These are phyloP conservation scores for Melierax canorus DNA, from an alignment of 2,113 vertebrate genomes.

Conservation along the genomic window DNA sequence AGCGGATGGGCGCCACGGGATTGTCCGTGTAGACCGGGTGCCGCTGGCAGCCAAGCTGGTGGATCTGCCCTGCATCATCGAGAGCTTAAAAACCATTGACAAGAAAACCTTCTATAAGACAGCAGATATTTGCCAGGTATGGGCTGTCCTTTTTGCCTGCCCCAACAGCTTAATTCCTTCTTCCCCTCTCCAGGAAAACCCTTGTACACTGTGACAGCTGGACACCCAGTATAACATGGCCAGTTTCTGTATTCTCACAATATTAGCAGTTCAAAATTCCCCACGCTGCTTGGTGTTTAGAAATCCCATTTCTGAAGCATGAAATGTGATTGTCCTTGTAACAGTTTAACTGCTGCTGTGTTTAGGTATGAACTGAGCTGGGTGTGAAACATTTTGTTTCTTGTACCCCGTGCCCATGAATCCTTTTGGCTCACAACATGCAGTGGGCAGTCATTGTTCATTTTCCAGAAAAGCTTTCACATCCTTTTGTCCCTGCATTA, in stretches of 20 bases:
- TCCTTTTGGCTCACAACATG: background rate
- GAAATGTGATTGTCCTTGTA: background rate
- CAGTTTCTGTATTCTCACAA: background rate
- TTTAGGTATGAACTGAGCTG: background rate
- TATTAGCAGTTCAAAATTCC: background rate
- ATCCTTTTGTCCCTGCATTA: background rate
- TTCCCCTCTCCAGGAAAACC: background rate
- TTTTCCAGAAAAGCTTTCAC: background rate
- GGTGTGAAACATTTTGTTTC: background rate
- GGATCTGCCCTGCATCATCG: slow-evolving; percentile 89
- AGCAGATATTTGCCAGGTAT: slow-evolving; percentile 95
- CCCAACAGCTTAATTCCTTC: background rate
- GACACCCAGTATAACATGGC: background rate
- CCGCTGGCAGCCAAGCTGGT: slow-evolving; percentile 90
- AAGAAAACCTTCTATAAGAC: slow-evolving; percentile 96
- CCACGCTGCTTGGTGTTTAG: background rate
- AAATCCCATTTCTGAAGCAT: background rate
- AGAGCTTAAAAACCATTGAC: slow-evolving; percentile 91
- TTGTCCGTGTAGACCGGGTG: slow-evolving; percentile 87
- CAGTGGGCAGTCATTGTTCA: background rate
- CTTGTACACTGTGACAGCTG: background rate
- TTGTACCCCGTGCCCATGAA: rapidly evolving
- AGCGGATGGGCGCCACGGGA: slow-evolving; percentile 90
- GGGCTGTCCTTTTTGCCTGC: background rate
- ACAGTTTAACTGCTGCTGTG: background rate